phyloP scores from a whole-genome alignment of 2,888 invertebrate species.

The Nebria brevicollis region DNA sequence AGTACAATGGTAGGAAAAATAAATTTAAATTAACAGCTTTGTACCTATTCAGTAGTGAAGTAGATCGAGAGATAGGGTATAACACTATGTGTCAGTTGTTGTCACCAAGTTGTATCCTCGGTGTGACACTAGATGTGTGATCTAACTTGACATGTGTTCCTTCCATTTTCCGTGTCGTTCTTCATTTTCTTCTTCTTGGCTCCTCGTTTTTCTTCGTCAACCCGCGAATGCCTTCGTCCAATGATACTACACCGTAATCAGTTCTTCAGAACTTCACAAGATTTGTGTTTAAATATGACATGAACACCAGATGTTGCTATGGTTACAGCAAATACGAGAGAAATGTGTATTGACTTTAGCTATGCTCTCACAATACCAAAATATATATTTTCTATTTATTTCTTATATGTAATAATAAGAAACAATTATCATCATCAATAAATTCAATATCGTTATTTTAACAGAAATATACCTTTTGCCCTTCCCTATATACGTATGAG shows the following conservation, averaged over 20 bases:
- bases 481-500: too few relatives aligned
- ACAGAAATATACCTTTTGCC: too few relatives aligned
- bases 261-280: not conserved
- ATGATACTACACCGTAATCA: not conserved
- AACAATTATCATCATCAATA: too few relatives aligned
- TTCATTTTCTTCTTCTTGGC: not conserved
- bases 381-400: not conserved
- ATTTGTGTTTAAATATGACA: not conserved
- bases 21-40: too few relatives aligned
- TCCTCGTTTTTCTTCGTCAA: not conserved
- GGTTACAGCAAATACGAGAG: not conserved
- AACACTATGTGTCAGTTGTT: not conserved
- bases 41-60: too few relatives aligned
- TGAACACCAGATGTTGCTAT: not conserved
- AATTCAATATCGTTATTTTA: too few relatives aligned
- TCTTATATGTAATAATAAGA: too few relatives aligned
- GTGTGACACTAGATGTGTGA: slow-evolving; percentile 28
- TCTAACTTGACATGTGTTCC: slow-evolving; percentile 35
- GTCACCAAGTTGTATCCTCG: slow-evolving; percentile 1
- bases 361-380: not conserved
- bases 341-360: not conserved
- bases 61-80: not conserved
- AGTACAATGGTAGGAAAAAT: too few relatives aligned
- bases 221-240: not conserved
- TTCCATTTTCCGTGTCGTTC: slow-evolving; percentile 13